A percentile compares a stretch with the other conserved stretches of the same genome.
These are phyloP conservation scores for Chrysocyon brachyurus DNA, from an alignment of 2,797 vertebrate genomes.

Conservation along the genomic window DNA sequence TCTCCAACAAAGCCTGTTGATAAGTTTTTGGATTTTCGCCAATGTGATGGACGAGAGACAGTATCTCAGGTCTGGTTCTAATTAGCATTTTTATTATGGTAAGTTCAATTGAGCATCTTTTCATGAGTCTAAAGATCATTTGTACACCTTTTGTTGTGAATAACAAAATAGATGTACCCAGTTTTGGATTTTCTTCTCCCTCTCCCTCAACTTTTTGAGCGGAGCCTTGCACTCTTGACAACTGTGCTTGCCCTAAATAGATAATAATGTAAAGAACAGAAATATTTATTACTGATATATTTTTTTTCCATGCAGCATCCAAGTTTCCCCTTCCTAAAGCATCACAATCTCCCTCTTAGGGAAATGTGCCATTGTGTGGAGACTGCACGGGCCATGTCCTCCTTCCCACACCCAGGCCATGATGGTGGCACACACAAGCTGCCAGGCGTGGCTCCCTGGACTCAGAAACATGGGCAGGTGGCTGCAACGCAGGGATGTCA, in stretches of 20 bases:
- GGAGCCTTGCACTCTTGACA: background rate
- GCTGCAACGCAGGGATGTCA: too few relatives aligned
- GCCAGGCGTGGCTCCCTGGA: background rate
- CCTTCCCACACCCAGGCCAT: background rate
- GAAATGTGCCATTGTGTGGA: background rate
- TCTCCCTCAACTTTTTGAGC: background rate
- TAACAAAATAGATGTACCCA: background rate
- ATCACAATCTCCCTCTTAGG: accelerated
- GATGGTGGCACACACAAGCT: accelerated
- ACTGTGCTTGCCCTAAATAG: background rate
- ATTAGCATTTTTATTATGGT: background rate
- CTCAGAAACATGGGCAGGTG: background rate
- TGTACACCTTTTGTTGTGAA: background rate
- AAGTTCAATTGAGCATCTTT: background rate
- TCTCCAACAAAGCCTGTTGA: background rate
- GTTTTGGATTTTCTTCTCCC: background rate
- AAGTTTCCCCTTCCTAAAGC: background rate
- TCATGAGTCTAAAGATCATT: background rate
- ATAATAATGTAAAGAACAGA: background rate
- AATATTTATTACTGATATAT: background rate
- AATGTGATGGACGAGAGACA: background rate
- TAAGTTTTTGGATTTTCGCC: background rate
- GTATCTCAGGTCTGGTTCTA: background rate
- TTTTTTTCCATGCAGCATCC: background rate
- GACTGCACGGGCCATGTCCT: accelerated